Evolutionary conservation across 2,888 invertebrate genomes (phyloP), one percentile per base, ranked within the genome.

Genomic region (Aleiodes leptofemur): DNA sequence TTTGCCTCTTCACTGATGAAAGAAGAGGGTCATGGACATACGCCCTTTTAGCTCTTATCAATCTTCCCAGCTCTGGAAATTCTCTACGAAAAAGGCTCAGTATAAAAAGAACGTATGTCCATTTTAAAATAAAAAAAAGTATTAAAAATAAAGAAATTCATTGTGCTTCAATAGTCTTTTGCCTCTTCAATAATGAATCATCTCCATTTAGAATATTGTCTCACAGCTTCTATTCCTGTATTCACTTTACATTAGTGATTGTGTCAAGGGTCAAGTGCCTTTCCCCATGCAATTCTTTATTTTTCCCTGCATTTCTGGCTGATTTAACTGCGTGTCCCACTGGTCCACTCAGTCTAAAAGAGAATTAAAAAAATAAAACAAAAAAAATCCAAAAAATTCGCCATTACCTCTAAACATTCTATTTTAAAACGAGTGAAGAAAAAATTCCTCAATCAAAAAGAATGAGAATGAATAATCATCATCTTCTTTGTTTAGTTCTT

Each of bases 331-430:
- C 2, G 23, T 84, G 86, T 83, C 86, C 87, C 84, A 87, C 82
- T 87, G 86, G 85, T 86, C 86, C 82, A 85, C 84, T 86, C 84
- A 82, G 84, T 84, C 66, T 50, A 66, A 66, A 66, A 61, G 16
- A 16, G 23, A 5, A 1, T 7, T 3, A 6, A 34, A 34, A 34
- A 34, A 6, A 1, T 2, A 23, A 23, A 23, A 23, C 1, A 23
- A 51, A 31, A 38, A 48, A 14, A 14, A 23, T 16, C 23, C 11
- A 13, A 6, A 64, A 43, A 16, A 43, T 9, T 64, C 48, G 11
- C 9, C 14, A 66, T 66, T 50, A 66, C 50, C 11, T 9, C 7
- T n/a, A 61, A 38, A 61, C 38, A 16, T 61, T 61, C 61, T 61
- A 61, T 61, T 61, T 61, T 13, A 11, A 14, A 16, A 55, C 9